Base-by-base conservation (phyloP, 2,113 vertebrate species). In the Petrocephalus microphthalmus region DNA sequence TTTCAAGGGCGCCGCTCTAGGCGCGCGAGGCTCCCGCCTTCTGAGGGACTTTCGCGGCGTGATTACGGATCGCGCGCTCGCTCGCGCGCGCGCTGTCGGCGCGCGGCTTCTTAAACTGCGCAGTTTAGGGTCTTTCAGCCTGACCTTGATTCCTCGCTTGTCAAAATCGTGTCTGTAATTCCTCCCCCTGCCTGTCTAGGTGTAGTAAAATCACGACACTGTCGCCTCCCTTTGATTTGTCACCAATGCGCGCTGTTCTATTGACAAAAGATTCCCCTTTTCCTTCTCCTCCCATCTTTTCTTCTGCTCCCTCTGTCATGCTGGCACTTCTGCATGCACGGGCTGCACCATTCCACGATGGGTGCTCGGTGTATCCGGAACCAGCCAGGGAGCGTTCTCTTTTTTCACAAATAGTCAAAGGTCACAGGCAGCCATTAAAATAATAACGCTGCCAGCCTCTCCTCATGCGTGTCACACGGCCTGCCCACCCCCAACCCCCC, bases 171-270 rank as follows among this genome's bases (percentile, higher is more conserved):
- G 94, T 95, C 94, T 92, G 94, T 89, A 93, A 92, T 94, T 92
- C 94, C 91, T 93, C 93, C 91, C 93, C 92, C 93, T 93, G 92
- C 92, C 94, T 96, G 94, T 94, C 94, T 92, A 93, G 91, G 92
- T 93, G 91, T 90, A 89, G 92, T 89, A 89, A 92, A 94, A 95
- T 95, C 94, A 93, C 91, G 90, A 95, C 93, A 95, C 95, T 95
- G 95, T 95, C 95, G 95, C 95, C 96, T 95, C 94, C 93, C 95
- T 96, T 96, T 96, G 95, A 95, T 96, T 96, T 95, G 94, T 94
- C 93, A 94, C 91, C 91, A 93, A 94, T 94, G 94, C 94, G 92
- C 94, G 94, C 92, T 91, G 91, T 94, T 93, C 91, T 95, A 95
- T 95, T 95, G 95, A 95, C 94, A 94, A 95, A 94, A 94, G 93